These are phyloP conservation scores for Arctopsyche grandis DNA, from an alignment of 1,140 invertebrate genomes.

Conservation along the genomic window DNA sequence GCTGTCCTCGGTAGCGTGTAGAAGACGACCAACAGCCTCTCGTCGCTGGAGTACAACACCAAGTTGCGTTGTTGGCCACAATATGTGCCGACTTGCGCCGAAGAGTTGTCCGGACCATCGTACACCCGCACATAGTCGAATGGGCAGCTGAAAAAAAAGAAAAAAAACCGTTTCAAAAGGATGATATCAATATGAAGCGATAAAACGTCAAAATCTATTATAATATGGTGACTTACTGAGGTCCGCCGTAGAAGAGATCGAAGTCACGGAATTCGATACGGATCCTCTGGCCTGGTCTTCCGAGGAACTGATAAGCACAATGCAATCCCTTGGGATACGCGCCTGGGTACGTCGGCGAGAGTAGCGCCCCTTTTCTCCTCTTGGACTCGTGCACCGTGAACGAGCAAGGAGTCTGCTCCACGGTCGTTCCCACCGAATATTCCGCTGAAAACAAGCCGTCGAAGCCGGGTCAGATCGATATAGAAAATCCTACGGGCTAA, in stretches of 20 bases:
- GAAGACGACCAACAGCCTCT: constrained; percentile 89
- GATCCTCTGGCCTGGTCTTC: constrained; percentile 89
- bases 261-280: constrained; percentile 97
- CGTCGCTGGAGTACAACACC: constrained; percentile 92
- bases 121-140: constrained; percentile 98
- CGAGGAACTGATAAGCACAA: constrained; percentile 94
- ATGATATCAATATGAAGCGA: neutral
- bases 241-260: constrained; percentile 97
- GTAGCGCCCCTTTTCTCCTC: constrained; percentile 81
- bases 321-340: constrained; percentile 96
- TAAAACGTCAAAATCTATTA: neutral
- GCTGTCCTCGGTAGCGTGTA: constrained; percentile 88
- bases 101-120: constrained; percentile 87
- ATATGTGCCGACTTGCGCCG: constrained; percentile 94
- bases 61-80: constrained; percentile 97
- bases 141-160: constrained; percentile 82
- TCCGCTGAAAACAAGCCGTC: constrained; percentile 69
- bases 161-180: neutral
- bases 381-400: constrained; percentile 84
- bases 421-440: constrained; percentile 90
- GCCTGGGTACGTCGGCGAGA: constrained; percentile 98
- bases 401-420: constrained; percentile 82
- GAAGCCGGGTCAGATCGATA: neutral
- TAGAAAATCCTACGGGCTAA: neutral
- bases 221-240: constrained; percentile 98